Evolutionary conservation across 92 coral and sea anemone species (phyloP), one percentile per base, ranked within the genome.

Genomic region (Bergia sp.): DNA sequence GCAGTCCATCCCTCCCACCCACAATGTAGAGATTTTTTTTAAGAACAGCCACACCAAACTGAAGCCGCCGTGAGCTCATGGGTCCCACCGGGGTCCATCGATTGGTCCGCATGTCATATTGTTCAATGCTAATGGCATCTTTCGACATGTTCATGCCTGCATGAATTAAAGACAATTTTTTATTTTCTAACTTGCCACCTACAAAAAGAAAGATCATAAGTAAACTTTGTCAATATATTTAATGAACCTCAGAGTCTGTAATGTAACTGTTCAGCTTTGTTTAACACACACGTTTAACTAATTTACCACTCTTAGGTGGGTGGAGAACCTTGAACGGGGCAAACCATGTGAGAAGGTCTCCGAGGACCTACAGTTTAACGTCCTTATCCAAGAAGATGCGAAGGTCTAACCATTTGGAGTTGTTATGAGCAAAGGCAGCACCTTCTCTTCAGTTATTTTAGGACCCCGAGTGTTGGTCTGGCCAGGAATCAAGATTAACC

Each of bases 1-100:
- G 94, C 75, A 97, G 90, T 16, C 99, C 99, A 92, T 97, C 99
- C 64, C 99, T 92, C 18, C 99, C 99, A 64, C 99, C 99, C 55
- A 97, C 99, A 13, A 97, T 93, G 57, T 75, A 97, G 15, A 97
- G 94, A 86, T 88, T 89, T 11, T 91, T 91, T 21, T 85, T 91
- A 43, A 96, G 77, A 47, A 95, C 96, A 7, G 99, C 99, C 77
- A 96, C 95, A 15, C 98, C 99, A 97, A 97, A 97, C 91, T 97
- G 99, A 69, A 97, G 91, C 39, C 99, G 90, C 76, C 98, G 90
- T 67, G 96, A 94, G 18, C 95, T 96, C 96, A 97, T 97, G 0
- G 98, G 98, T 20, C 96, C 95, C 6, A 97, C 98, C 1, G 91
- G 93, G 53, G 90, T 91, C 99, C 99, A 97, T 73, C 89, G 71